phyloP scores from a whole-genome alignment of 2,797 vertebrate species.

The Malurus leucopterus region DNA sequence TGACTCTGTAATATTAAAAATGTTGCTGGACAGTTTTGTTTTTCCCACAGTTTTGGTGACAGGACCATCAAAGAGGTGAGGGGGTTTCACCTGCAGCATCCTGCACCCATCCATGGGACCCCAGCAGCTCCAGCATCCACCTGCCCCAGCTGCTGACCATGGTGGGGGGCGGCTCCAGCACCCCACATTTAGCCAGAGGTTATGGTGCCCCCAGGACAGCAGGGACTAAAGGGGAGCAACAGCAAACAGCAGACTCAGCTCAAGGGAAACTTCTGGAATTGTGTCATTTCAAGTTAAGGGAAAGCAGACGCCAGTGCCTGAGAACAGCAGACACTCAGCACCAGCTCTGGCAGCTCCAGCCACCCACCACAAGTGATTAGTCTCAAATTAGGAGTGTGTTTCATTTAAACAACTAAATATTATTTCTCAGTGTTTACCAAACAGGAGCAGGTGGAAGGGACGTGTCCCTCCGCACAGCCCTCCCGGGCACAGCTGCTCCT shows the following conservation, averaged over 20 bases:
- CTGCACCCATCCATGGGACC: rapidly evolving
- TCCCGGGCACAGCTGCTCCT: neutral
- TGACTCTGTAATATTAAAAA: too few species aligned
- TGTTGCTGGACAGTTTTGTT: too few species aligned
- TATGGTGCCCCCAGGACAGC: rapidly evolving
- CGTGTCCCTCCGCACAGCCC: neutral
- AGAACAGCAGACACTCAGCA: neutral
- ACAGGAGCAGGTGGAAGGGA: rapidly evolving
- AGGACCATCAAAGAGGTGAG: rapidly evolving
- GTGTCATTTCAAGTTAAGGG: neutral
- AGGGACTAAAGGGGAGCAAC: rapidly evolving
- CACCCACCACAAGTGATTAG: rapidly evolving
- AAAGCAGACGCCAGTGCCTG: rapidly evolving
- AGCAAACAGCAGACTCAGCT: rapidly evolving
- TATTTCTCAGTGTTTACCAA: neutral
- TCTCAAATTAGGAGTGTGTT: neutral
- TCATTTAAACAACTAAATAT: neutral
- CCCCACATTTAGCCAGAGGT: neutral
- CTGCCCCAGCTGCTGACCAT: neutral
- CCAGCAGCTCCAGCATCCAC: rapidly evolving
- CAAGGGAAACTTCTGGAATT: neutral
- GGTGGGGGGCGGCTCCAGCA: neutral
- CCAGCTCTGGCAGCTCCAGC: neutral
- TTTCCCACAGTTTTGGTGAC: too few species aligned
- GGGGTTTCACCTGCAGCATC: neutral